These are phyloP conservation scores for Balanococcus diminutus DNA, from an alignment of 2,888 invertebrate species.

Conservation along the genomic window DNA sequence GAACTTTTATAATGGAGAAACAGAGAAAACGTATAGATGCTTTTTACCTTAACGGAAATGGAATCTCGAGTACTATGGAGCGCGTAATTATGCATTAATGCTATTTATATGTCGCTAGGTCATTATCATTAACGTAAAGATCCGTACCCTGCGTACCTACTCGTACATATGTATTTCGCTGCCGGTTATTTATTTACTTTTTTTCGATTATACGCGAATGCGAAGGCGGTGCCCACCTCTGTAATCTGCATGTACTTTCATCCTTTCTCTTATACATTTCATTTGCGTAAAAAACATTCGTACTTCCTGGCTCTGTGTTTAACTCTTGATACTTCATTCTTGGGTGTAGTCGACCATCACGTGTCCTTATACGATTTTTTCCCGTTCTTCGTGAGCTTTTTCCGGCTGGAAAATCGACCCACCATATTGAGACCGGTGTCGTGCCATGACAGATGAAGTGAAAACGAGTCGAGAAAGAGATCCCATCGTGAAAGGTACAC, in stretches of 20 bases:
- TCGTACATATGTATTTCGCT: too few relatives aligned
- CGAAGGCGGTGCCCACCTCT: background rate
- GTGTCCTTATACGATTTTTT: background rate
- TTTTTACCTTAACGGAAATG: slow-evolving; percentile 16
- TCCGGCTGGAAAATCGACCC: too few relatives aligned
- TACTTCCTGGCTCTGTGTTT: background rate
- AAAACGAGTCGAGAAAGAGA: too few relatives aligned
- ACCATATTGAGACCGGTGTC: too few relatives aligned
- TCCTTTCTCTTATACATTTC: slow-evolving; percentile 14
- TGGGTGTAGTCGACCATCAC: background rate
- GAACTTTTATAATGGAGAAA: background rate
- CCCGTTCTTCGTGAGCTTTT: too few relatives aligned
- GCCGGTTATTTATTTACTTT: slow-evolving; percentile 21
- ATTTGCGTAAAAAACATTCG: background rate
- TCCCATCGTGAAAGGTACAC: background rate
- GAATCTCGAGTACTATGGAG: background rate
- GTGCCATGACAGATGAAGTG: too few relatives aligned
- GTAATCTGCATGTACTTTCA: background rate
- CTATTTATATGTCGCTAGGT: slow-evolving; percentile 47
- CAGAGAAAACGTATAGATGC: background rate
- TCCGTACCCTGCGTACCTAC: too few relatives aligned
- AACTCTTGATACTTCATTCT: too few relatives aligned
- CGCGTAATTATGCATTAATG: slow-evolving; percentile 38
- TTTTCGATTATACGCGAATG: background rate
- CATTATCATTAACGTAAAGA: slow-evolving; percentile 43